These are phyloP conservation scores for Seira ritae DNA, from an alignment of 2,888 invertebrate species.

Conservation along the genomic window DNA sequence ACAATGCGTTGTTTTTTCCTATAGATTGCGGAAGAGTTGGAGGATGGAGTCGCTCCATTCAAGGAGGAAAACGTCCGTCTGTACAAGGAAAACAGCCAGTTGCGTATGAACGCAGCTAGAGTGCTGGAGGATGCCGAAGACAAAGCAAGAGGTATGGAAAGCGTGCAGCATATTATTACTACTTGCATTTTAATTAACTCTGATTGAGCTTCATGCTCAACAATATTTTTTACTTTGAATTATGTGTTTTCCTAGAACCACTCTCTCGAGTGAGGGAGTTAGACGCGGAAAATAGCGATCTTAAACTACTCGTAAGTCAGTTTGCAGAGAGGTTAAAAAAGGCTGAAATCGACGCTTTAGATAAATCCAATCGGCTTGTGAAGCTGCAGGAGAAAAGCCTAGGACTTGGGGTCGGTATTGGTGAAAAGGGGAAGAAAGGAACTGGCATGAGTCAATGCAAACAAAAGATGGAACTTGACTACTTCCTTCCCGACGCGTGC, in stretches of 20 bases:
- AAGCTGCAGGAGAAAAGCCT: constrained; percentile 51
- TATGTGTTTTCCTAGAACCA: constrained; percentile 41
- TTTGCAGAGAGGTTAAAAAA: constrained; percentile 66
- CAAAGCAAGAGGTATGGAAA: constrained; percentile 57
- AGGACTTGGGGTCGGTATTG: not conserved
- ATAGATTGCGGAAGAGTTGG: constrained; percentile 69
- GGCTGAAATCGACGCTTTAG: constrained; percentile 57
- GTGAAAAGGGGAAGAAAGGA: constrained; percentile 17
- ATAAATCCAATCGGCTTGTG: constrained; percentile 64
- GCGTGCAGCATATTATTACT: not conserved
- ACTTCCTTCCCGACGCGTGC: constrained; percentile 54
- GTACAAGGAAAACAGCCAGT: constrained; percentile 70
- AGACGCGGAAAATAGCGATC: constrained; percentile 69
- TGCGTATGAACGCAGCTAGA: constrained; percentile 65
- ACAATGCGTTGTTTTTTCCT: constrained; percentile 1
- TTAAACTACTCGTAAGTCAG: constrained; percentile 69
- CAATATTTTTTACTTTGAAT: constrained; percentile 2
- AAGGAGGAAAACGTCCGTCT: constrained; percentile 69
- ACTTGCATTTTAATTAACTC: not conserved
- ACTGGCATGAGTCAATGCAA: not conserved
- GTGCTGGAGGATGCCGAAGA: constrained; percentile 64
- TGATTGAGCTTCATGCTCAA: not conserved
- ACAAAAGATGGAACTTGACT: constrained; percentile 36
- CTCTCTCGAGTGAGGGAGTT: constrained; percentile 60
- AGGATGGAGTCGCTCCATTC: constrained; percentile 69